Evolutionary conservation across 1,140 invertebrate genomes (phyloP), one percentile per base, ranked within the genome.

Genomic region (Nephila pilipes): DNA sequence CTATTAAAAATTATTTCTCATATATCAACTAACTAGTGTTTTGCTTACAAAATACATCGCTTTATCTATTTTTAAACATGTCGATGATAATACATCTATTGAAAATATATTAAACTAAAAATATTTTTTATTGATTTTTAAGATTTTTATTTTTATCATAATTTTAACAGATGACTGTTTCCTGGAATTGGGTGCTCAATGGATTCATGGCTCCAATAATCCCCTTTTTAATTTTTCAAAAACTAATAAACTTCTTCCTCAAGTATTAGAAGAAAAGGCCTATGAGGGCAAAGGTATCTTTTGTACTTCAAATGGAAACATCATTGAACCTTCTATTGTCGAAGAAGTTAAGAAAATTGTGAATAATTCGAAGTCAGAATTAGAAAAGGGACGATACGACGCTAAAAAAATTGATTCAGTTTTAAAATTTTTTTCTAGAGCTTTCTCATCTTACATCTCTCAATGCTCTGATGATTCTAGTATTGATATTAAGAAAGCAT

Each of bases 211-310:
- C 22, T 94, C 95, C 91, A 81, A 94, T 69, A 96, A 96, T 93
- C 81, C 94, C 29, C 93, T 95, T 12, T 95, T 94, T 65, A 63
- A 95, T 95, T 96, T 98, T 90, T 98, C 98, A 0, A 97, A 98
- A 95, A 96, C 79, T 36, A 22, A 87, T 16, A 65, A 94, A 81
- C 65, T 95, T 12, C 69, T 95, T n/a, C 57, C 85, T 8, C 55
- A 93, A 38, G 81, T 87, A 20, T 38, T 75, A 25, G 22, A 79
- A 29, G 93, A 94, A 54, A 69, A 18, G 25, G 92, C 94, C 5
- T 20, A 81, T 54, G 94, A 95, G 94, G 94, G 94, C 14, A 87
- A 90, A 81, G 94, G 94, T 16, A 12, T 60, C n/a, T 94, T 94
- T 91, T 94, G 91, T 80, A 94, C 93, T 65, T 90, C 93, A 6